phyloP scores from a whole-genome alignment of 2,888 invertebrate genomes.

The Epirrita christyi region DNA sequence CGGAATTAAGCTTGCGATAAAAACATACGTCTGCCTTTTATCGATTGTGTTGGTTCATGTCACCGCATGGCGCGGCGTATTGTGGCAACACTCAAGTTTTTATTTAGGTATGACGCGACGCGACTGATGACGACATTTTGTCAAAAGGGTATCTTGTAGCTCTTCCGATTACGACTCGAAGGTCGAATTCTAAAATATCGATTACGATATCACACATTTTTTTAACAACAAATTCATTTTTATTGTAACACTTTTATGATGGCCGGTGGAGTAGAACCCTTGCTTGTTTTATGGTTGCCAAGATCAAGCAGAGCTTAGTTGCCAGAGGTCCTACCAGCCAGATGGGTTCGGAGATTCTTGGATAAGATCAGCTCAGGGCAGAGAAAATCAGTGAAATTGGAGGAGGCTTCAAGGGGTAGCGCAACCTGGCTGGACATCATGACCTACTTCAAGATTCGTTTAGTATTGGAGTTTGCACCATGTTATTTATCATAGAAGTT shows the following conservation, averaged over 20 bases:
- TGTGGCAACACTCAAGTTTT: slow-evolving; percentile 44
- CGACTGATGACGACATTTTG: slow-evolving; percentile 36
- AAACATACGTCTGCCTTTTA: slow-evolving; percentile 30
- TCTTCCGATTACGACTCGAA: slow-evolving; percentile 30
- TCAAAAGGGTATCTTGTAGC: slow-evolving; percentile 42
- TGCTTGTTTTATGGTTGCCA: too few species aligned
- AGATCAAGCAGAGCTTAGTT: too few species aligned
- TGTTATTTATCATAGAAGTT: slow-evolving; percentile 1
- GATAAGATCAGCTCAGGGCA: too few species aligned
- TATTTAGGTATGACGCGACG: slow-evolving; percentile 49
- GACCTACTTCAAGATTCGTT: too few species aligned
- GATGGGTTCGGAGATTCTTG: too few species aligned
- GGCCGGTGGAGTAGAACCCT: too few species aligned
- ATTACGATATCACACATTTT: slow-evolving; percentile 37
- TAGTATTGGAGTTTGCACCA: not conserved
- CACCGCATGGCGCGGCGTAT: slow-evolving; percentile 31
- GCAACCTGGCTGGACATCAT: too few species aligned
- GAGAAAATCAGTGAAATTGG: too few species aligned
- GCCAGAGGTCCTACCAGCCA: too few species aligned
- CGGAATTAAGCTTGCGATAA: slow-evolving; percentile 35
- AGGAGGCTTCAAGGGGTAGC: too few species aligned
- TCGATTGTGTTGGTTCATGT: slow-evolving; percentile 38
- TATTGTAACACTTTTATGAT: not conserved
- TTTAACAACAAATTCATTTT: not conserved
- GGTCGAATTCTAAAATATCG: slow-evolving; percentile 47